These are phyloP conservation scores for Drosophila kohkoa DNA, from an alignment of 1,140 invertebrate genomes.

Conservation along the genomic window DNA sequence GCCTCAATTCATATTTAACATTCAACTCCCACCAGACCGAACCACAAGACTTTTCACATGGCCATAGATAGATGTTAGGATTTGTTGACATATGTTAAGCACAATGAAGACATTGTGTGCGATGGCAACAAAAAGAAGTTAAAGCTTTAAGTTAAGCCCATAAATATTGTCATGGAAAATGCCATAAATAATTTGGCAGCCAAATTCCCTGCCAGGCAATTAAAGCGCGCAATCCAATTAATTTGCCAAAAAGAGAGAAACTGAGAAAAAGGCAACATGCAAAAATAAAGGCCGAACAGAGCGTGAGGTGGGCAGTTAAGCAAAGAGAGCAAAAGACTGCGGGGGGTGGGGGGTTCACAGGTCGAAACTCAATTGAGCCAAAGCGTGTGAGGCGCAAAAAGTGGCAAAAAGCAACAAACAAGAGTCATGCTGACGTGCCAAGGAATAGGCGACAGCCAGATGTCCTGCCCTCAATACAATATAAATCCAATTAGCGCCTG, in stretches of 20 bases:
- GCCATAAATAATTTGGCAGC: slow-evolving; percentile 59
- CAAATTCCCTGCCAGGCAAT: slow-evolving; percentile 54
- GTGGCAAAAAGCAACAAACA: slow-evolving; percentile 29
- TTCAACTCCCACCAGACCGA: slow-evolving; percentile 6
- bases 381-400: slow-evolving; percentile 44
- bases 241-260: slow-evolving; percentile 47
- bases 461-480: slow-evolving; percentile 8
- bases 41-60: slow-evolving; percentile 1
- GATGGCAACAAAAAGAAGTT: slow-evolving; percentile 10
- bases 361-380: slow-evolving; percentile 61
- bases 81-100: slow-evolving; percentile 22
- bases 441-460: neutral
- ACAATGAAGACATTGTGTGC: neutral
- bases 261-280: slow-evolving; percentile 3
- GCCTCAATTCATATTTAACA: slow-evolving; percentile 39
- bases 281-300: slow-evolving; percentile 1
- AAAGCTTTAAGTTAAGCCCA: slow-evolving; percentile 11
- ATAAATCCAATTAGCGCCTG: neutral
- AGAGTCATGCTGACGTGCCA: slow-evolving; percentile 19
- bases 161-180: slow-evolving; percentile 34
- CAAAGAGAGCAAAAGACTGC: neutral
- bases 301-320: neutral
- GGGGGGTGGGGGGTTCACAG: slow-evolving; percentile 3
- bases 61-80: neutral
- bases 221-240: slow-evolving; percentile 69